Evolutionary conservation across 2,113 vertebrate species (phyloP).

Genomic region (Sitta europaea): DNA sequence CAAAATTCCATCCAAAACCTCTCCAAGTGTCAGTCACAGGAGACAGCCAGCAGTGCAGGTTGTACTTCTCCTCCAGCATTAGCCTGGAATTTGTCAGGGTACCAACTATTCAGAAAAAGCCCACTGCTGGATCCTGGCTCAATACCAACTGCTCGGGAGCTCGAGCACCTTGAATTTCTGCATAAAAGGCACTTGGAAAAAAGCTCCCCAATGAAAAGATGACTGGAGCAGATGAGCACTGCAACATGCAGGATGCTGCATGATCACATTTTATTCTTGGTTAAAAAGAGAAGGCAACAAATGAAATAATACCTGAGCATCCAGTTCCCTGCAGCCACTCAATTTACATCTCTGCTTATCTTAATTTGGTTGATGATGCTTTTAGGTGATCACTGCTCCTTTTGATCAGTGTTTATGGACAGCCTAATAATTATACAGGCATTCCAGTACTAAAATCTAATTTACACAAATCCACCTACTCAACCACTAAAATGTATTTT

Average conservation of each 20-base stretch:
- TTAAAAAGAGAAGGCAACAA: neutral
- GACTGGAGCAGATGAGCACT: neutral
- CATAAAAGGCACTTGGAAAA: neutral
- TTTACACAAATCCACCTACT: neutral
- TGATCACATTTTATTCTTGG: neutral
- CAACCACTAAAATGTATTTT: neutral
- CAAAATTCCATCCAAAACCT: neutral
- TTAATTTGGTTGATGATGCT: neutral
- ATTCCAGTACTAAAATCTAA: neutral
- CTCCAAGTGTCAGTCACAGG: neutral
- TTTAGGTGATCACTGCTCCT: neutral
- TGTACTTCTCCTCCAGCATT: neutral
- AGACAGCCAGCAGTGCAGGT: neutral
- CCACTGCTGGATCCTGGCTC: neutral
- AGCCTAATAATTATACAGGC: neutral
- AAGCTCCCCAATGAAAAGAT: neutral
- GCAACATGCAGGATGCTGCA: neutral
- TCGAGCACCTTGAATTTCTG: neutral
- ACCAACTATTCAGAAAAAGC: neutral
- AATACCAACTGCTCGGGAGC: fast-evolving
- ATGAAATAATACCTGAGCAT: neutral
- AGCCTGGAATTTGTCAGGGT: neutral
- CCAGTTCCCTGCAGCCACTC: neutral
- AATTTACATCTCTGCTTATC: neutral
- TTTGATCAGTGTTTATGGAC: neutral